phyloP scores from a whole-genome alignment of 2,888 invertebrate genomes.

The Drosophila nigricruria region DNA sequence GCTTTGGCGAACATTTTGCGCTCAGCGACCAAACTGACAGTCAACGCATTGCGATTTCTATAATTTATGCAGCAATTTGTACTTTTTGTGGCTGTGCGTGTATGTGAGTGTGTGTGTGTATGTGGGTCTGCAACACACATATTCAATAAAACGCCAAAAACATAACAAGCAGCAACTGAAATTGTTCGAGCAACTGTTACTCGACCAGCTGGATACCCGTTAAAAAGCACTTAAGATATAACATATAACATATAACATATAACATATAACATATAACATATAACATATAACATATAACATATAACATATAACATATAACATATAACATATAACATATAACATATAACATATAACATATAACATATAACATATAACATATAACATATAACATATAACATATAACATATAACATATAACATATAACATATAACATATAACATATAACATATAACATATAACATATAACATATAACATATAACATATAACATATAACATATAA shows the following conservation, averaged over 20 bases:
- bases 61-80: conserved; percentile 75
- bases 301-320: conserved; percentile 3
- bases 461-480: conserved; percentile 4
- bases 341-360: conserved; percentile 2
- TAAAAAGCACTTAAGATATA: background rate
- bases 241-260: conserved; percentile 5
- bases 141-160: conserved; percentile 57
- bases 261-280: conserved; percentile 4
- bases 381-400: conserved; percentile 2
- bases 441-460: conserved; percentile 1
- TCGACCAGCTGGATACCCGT: background rate
- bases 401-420: conserved; percentile 1
- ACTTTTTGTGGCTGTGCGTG: conserved; percentile 27
- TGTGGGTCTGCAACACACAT: conserved; percentile 8
- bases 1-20: conserved; percentile 58
- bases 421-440: conserved; percentile 1
- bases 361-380: conserved; percentile 2
- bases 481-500: conserved; percentile 1
- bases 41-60: conserved; percentile 72
- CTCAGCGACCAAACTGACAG: conserved; percentile 68
- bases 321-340: conserved; percentile 2
- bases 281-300: conserved; percentile 4
- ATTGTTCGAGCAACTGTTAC: background rate
- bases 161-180: conserved; percentile 15
- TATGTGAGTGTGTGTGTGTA: background rate